Base-by-base conservation (phyloP, 2,888 invertebrate species). In the Yponomeuta evonymella region DNA sequence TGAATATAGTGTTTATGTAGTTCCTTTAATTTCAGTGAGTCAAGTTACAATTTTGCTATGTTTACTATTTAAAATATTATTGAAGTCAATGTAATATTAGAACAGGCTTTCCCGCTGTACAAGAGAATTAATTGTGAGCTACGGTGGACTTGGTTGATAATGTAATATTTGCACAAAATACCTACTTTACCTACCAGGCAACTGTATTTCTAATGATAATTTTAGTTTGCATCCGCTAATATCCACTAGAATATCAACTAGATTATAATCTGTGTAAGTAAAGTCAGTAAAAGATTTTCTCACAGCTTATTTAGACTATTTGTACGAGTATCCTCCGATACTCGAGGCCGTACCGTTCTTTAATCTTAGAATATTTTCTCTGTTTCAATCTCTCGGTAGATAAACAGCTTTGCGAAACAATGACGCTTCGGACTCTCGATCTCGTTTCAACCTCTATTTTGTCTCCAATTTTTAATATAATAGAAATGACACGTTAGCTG, bases 321-420 rank as follows among this genome's bases (percentile, higher is more conserved):
- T 15, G 51, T 68, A 10, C 51, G 23, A 23, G 23, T 23, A 51
- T 51, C 68, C 68, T 68, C 23, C 29, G 23, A 29, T 30, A 68
- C 23, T 48, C 11, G 51, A 68, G 68, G 51, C 11, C 11, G 11
- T 29, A 48, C 30, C 23, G 48, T 29, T 68, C n/a, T 11, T 48
- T 65, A 33, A 65, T 68, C 48, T 68, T 68, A 51, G 68, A 68
- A 51, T 10, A 43, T 43, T 43, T 43, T 58, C 15, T 58, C 33
- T 58, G 48, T 58, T 58, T 68, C 68, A 68, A 68, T 64, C 48
- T 68, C 48, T 68, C 29, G 29, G 23, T 51, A 68, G 68, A 23
- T 67, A 69, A 63, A 69, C 33, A n/a, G 70, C 70, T 70, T 70
- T 36, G 70, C 70, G 48, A 63, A 36, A 69, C 69, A 58, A 70